These are phyloP conservation scores for Ictidomys tridecemlineatus DNA, from an alignment of 2,113 vertebrate genomes.

Conservation along the genomic window DNA sequence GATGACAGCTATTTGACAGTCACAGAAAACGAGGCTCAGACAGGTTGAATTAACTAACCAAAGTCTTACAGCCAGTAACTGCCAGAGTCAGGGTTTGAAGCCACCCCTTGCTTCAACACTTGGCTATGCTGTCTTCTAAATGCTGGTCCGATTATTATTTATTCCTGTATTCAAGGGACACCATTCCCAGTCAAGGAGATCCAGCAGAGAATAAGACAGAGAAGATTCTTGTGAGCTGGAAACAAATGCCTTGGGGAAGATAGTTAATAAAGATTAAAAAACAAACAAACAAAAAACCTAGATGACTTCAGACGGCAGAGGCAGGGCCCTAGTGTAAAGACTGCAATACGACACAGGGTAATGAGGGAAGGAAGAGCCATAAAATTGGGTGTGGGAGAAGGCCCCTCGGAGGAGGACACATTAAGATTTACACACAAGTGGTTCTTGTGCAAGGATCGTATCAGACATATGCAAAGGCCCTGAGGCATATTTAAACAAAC, in stretches of 20 bases:
- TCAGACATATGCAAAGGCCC: not conserved
- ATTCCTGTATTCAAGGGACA: rapidly evolving
- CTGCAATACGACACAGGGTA: rapidly evolving
- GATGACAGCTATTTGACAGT: not conserved
- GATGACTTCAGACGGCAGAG: not conserved
- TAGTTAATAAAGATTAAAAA: not conserved
- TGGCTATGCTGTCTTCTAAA: not conserved
- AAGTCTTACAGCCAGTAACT: not conserved
- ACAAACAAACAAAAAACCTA: not conserved
- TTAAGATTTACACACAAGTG: not conserved
- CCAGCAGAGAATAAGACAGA: not conserved
- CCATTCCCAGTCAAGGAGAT: not conserved
- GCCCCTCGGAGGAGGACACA: not conserved
- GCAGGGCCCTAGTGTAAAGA: not conserved
- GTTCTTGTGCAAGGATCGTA: not conserved
- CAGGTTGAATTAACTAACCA: not conserved
- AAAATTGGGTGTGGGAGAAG: too few species aligned
- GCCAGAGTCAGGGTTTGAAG: not conserved
- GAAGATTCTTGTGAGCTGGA: not conserved
- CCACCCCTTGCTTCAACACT: not conserved
- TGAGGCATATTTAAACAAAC: not conserved
- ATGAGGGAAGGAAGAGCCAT: not conserved
- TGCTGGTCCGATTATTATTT: too few species aligned
- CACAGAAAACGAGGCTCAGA: not conserved
- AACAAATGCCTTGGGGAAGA: not conserved